A percentile compares a stretch with the other conserved stretches of the same genome.
Evolutionary conservation across 2,888 invertebrate species (phyloP).

Genomic region (Sphecodes monilicornis): DNA sequence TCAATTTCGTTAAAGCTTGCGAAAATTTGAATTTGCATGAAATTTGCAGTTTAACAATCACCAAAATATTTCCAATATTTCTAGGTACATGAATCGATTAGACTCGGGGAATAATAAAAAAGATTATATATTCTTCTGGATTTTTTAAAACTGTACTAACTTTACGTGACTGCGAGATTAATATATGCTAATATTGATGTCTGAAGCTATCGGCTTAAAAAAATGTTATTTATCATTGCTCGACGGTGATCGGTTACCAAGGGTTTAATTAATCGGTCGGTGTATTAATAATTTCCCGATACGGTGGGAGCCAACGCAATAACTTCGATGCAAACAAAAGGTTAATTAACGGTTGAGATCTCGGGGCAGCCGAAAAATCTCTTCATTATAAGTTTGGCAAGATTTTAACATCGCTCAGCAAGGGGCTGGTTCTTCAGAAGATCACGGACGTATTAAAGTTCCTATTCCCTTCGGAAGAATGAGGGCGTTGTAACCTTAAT

Average conservation of each 20-base stretch:
- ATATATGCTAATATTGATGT: background rate
- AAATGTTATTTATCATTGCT: slow-evolving; percentile 16
- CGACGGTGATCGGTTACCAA: slow-evolving; percentile 24
- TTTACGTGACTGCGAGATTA: background rate
- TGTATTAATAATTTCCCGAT: slow-evolving; percentile 64
- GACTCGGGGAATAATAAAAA: background rate
- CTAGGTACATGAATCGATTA: background rate
- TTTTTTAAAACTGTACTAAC: too few species aligned
- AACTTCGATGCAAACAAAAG: slow-evolving; percentile 73
- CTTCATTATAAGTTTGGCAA: slow-evolving; percentile 76
- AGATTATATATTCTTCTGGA: background rate
- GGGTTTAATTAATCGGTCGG: slow-evolving; percentile 49
- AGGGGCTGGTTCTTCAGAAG: slow-evolving; percentile 12
- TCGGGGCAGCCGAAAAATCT: slow-evolving; percentile 72
- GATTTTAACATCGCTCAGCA: slow-evolving; percentile 68
- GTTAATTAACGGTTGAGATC: slow-evolving; percentile 74
- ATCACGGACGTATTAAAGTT: slow-evolving; percentile 47
- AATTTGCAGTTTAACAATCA: background rate
- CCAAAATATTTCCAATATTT: background rate
- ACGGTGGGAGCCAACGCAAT: slow-evolving; percentile 36
- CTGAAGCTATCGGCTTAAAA: background rate
- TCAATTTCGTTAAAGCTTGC: background rate
- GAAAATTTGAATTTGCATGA: background rate
- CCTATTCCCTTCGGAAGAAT: slow-evolving; percentile 27
- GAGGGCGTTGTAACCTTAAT: slow-evolving; percentile 18